phyloP scores from a whole-genome alignment of 2,797 vertebrate species.

The Monodelphis domestica region DNA sequence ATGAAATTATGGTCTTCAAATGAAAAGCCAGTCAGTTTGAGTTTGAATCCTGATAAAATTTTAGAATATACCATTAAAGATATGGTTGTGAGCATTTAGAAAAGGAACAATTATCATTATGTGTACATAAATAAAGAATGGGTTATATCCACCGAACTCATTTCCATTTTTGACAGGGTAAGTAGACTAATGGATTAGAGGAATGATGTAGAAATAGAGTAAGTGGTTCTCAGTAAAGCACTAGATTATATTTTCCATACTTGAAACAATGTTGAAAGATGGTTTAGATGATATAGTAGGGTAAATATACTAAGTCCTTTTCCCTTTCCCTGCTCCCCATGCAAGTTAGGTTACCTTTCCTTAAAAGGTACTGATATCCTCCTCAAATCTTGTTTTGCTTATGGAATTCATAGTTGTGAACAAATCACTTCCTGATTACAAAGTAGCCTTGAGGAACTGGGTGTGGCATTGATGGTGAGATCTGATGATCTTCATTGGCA shows the following conservation, averaged over 20 bases:
- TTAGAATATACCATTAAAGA: background rate
- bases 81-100: background rate
- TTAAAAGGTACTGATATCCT: background rate
- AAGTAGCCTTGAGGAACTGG: background rate
- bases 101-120: background rate
- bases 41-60: background rate
- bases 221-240: background rate
- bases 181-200: background rate
- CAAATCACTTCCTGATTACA: background rate
- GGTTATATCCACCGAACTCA: background rate
- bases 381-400: background rate
- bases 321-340: background rate
- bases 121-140: background rate
- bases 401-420: background rate
- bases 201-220: background rate
- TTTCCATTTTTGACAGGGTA: background rate
- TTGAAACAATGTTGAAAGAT: background rate
- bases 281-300: background rate
- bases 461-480: background rate
- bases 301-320: background rate
- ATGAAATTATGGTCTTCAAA: background rate
- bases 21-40: background rate
- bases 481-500: background rate
- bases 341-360: background rate
- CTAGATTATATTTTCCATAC: background rate